Evolutionary conservation across 92 coral and sea anemone species (phyloP).

Genomic region (Phymanthus crucifer): DNA sequence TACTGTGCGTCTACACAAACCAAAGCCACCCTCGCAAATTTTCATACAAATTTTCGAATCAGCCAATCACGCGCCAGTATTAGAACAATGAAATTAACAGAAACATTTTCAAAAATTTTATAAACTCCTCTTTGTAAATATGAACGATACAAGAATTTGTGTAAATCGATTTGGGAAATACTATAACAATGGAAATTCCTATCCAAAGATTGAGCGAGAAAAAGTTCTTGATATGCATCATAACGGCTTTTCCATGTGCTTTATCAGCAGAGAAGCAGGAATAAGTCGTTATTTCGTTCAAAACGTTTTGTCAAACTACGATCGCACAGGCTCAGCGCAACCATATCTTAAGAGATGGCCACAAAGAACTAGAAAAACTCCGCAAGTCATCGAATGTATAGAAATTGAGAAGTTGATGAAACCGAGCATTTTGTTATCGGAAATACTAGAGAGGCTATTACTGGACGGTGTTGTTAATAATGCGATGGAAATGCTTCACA

Average conservation of each 20-base stretch:
- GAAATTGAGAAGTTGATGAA: slow-evolving; percentile 42
- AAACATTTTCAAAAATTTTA: neutral
- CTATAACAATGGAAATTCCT: neutral
- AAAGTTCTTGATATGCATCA: slow-evolving; percentile 38
- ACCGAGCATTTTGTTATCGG: slow-evolving; percentile 26
- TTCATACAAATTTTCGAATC: no score
- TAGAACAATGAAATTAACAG: no score
- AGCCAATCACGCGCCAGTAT: no score
- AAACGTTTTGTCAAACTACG: slow-evolving; percentile 34
- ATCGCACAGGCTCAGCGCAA: slow-evolving; percentile 26
- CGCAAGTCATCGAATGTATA: slow-evolving; percentile 17
- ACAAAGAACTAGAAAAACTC: slow-evolving; percentile 14
- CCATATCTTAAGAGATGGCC: slow-evolving; percentile 7
- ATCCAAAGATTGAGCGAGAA: slow-evolving; percentile 18
- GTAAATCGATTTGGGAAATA: neutral
- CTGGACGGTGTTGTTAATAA: slow-evolving; percentile 40
- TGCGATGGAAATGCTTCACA: slow-evolving; percentile 26
- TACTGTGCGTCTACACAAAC: no score
- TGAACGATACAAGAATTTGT: neutral
- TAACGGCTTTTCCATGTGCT: slow-evolving; percentile 39
- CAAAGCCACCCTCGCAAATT: no score
- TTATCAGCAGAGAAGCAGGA: slow-evolving; percentile 29
- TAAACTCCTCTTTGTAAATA: neutral
- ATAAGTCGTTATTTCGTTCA: slow-evolving; percentile 32
- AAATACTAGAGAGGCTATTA: slow-evolving; percentile 36